Evolutionary conservation across 2,797 vertebrate genomes (phyloP).

Genomic region (Petrocephalus sullivani): DNA sequence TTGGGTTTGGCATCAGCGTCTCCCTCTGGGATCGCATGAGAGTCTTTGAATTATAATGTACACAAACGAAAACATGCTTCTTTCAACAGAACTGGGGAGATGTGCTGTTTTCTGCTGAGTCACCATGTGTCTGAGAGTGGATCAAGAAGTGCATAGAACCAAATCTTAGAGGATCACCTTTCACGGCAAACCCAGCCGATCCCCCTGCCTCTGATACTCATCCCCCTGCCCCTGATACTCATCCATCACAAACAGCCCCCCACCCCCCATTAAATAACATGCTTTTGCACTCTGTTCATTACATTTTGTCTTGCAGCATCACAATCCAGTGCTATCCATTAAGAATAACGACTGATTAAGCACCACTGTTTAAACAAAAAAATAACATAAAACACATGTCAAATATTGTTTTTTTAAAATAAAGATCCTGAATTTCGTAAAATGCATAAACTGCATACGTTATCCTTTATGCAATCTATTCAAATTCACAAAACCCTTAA

Average conservation of each 20-base stretch:
- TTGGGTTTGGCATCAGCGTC: conserved; percentile 1
- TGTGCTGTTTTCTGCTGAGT: conserved; percentile 1
- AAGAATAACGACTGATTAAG: conserved; percentile 9
- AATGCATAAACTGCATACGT: neutral
- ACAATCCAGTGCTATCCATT: conserved; percentile 8
- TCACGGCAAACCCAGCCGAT: neutral
- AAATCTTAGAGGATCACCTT: neutral
- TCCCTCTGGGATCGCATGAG: neutral
- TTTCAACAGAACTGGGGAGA: neutral
- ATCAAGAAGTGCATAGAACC: neutral
- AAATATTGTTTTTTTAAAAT: neutral
- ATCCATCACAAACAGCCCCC: conserved; percentile 15
- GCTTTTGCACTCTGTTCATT: neutral
- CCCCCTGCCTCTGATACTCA: neutral
- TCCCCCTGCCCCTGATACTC: conserved; percentile 9
- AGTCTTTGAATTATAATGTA: conserved; percentile 4
- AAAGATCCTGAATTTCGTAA: neutral
- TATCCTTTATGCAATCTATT: conserved; percentile 10
- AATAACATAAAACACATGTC: neutral
- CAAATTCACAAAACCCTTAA: neutral
- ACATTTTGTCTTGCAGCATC: conserved; percentile 21
- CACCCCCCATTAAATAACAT: conserved; percentile 17
- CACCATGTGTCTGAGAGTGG: neutral
- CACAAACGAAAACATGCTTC: neutral
- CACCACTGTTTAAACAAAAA: neutral